Evolutionary conservation across 2,888 invertebrate genomes (phyloP), one percentile per base, ranked within the genome.

Genomic region (Agrotis exclamationis): DNA sequence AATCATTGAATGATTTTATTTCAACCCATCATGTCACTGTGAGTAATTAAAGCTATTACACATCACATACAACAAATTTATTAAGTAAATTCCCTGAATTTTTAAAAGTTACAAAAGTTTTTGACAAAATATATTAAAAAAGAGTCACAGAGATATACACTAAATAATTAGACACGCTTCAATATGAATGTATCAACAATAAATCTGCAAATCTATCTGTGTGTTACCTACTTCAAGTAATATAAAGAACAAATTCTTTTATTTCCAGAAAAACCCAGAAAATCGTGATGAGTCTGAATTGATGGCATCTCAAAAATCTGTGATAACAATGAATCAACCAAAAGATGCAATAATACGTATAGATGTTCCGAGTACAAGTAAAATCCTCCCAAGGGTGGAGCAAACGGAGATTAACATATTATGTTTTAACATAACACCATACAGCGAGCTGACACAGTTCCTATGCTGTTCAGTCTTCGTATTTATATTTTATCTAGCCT

Each of bases 401-500:
- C 92, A 88, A 86, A 89, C 93, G 0, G 96, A 97, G 87, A 95
- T 97, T 45, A 97, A 97, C 83, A 97, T 98, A 68, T 92, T 98
- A 70, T 98, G 98, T 89, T 96, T 98, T 80, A 97, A 98, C 89
- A 95, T 99, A 66, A 97, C 97, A 14, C 92, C 96, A 57, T 97
- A 97, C 82, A 97, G 97, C 75, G 95, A 96, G 85, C 96, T 97
- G 22, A 93, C 96, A 5, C 99, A 99, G 92, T 98, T 99, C 90
- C 76, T 98, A 2, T 93, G 98, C 63, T 98, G 98, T 89, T 98
- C 98, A 64, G 87, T 96, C 33, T 98, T 98, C 67, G 98, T 99
- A 11, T 99, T 99, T 93, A 92, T 98, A 78, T 98, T 99, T 89
- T 99, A 98, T 93, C 93, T 99, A 73, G 96, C 99, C 0, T 99